Percentiles rank a stretch among this genome's conserved stretches.
phyloP scores from a whole-genome alignment of 2,797 vertebrate genomes.

The Trichosurus vulpecula region DNA sequence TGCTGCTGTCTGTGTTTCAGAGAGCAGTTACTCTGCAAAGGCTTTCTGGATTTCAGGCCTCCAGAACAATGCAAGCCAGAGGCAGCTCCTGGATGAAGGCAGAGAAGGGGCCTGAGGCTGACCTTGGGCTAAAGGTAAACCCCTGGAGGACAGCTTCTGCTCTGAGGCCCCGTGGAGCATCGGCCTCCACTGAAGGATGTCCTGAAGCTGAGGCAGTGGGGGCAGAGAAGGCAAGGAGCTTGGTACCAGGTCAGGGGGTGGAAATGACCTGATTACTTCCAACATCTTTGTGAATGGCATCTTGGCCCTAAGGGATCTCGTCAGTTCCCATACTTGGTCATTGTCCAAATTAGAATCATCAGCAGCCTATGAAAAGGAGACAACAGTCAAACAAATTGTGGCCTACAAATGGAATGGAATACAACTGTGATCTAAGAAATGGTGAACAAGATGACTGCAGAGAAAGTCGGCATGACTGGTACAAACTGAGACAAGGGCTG shows the following conservation, averaged over 20 bases:
- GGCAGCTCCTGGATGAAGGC: constrained; percentile 65
- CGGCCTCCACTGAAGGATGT: neutral
- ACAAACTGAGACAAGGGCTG: neutral
- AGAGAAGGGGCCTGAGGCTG: constrained; percentile 41
- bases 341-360: neutral
- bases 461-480: neutral
- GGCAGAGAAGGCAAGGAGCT: neutral
- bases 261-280: neutral
- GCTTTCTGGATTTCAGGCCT: constrained; percentile 81
- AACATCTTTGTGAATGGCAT: neutral
- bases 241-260: neutral
- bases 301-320: neutral
- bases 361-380: neutral
- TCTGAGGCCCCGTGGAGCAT: constrained; percentile 10
- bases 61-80: constrained; percentile 77
- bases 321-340: neutral
- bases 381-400: neutral
- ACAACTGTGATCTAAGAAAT: neutral
- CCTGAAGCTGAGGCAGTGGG: neutral
- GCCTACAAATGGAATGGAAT: neutral
- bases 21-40: constrained; percentile 79
- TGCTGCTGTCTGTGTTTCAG: constrained; percentile 76
- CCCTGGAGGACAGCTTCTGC: constrained; percentile 54
- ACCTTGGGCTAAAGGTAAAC: constrained; percentile 44
- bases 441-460: neutral